Conservation (phyloP, 2,888 invertebrate species). For the Euzophera pinguis region DNA sequence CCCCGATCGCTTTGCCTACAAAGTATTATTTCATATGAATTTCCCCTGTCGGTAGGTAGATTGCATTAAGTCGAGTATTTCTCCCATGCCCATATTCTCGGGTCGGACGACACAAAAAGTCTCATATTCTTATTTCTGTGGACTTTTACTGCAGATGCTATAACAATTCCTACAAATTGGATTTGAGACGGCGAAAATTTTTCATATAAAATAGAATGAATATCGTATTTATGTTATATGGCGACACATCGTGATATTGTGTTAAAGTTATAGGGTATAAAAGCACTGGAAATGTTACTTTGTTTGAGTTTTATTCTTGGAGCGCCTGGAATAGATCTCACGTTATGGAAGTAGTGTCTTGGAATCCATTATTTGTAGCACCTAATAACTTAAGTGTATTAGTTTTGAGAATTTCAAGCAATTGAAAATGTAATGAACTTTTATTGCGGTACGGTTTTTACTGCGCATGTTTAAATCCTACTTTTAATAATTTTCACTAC, state of each 20-base stretch:
- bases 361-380: neutral
- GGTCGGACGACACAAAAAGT: constrained; percentile 47
- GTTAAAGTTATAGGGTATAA: neutral
- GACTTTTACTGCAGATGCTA: constrained; percentile 48
- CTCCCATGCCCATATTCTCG: constrained; percentile 39
- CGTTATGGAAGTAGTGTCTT: neutral
- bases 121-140: constrained; percentile 52
- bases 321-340: neutral
- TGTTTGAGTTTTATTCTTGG: neutral
- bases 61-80: constrained; percentile 48
- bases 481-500: too few relatives aligned
- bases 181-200: constrained; percentile 46
- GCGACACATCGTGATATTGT: neutral
- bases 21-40: constrained; percentile 70
- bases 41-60: constrained; percentile 47
- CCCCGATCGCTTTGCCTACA: constrained; percentile 63
- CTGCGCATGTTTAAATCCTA: neutral
- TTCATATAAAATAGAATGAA: constrained; percentile 41
- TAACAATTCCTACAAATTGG: constrained; percentile 61
- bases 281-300: neutral
- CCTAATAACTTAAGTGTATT: neutral
- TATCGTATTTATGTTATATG: constrained; percentile 28
- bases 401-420: neutral
- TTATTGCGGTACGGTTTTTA: neutral
- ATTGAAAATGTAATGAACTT: neutral